These are phyloP conservation scores for Rhinoraja longicauda DNA, from an alignment of 2,797 vertebrate genomes.

Conservation along the genomic window DNA sequence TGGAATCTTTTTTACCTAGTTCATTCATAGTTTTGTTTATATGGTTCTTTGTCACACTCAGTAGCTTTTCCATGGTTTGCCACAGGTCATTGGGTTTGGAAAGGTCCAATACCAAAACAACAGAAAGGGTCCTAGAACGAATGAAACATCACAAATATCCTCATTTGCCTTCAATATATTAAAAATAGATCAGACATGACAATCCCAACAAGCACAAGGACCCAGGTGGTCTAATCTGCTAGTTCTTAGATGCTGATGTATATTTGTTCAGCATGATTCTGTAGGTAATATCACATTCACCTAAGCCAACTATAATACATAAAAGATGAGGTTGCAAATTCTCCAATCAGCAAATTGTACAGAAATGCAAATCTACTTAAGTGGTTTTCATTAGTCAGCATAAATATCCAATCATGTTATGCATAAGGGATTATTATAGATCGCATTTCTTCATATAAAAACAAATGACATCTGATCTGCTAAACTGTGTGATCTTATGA, in stretches of 20 bases:
- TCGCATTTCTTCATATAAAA: background rate
- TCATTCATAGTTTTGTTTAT: conserved; percentile 65
- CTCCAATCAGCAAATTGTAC: background rate
- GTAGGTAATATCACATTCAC: background rate
- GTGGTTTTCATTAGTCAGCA: background rate
- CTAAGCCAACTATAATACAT: background rate
- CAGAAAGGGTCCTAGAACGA: conserved; percentile 68
- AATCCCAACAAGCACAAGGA: no score
- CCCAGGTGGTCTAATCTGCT: no score
- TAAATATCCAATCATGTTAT: no score
- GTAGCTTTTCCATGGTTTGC: conserved; percentile 77
- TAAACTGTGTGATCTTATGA: background rate
- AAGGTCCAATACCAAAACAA: conserved; percentile 83
- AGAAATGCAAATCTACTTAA: background rate
- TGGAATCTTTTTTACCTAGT: conserved; percentile 61
- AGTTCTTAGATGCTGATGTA: no score
- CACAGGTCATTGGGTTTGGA: conserved; percentile 81
- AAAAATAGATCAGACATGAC: background rate
- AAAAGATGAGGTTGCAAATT: background rate
- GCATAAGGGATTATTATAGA: background rate
- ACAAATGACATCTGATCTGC: background rate
- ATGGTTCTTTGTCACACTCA: conserved; percentile 67
- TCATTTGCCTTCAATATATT: background rate
- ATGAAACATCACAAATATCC: background rate
- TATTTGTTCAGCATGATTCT: no score